These are phyloP conservation scores for Psammodynastes pulverulentus DNA, from an alignment of 2,113 vertebrate genomes.

Conservation along the genomic window DNA sequence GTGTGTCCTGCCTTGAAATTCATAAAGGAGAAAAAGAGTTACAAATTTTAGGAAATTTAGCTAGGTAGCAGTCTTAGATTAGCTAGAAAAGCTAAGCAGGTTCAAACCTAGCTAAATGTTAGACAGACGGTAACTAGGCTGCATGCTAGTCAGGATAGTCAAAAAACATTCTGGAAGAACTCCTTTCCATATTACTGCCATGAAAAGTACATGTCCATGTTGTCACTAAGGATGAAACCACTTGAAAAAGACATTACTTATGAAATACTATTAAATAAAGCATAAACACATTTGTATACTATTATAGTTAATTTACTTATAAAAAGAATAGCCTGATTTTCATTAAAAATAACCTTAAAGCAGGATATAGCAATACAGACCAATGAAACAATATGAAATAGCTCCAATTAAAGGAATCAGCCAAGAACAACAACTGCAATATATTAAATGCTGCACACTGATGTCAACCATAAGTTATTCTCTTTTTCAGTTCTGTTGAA, in stretches of 20 bases:
- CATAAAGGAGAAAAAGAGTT: background rate
- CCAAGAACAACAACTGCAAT: background rate
- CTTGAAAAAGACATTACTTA: background rate
- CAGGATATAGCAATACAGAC: background rate
- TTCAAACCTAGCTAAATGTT: background rate
- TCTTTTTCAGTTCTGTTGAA: background rate
- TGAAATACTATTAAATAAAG: background rate
- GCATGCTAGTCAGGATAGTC: background rate
- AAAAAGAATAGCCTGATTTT: background rate
- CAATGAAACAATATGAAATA: background rate
- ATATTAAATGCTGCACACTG: background rate
- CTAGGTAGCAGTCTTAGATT: background rate
- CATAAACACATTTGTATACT: background rate
- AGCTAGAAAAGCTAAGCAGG: background rate
- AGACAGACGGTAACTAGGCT: background rate
- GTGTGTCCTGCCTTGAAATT: background rate
- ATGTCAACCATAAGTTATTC: background rate
- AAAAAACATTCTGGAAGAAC: background rate
- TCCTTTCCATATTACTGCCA: background rate
- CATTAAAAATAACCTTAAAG: background rate
- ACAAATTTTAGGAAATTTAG: background rate
- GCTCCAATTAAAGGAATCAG: background rate
- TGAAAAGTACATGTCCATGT: background rate
- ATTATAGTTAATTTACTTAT: background rate
- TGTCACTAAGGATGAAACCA: background rate